Percentiles rank a stretch among this genome's conserved stretches.
These are phyloP conservation scores for Eupeodes latifasciatus DNA, from an alignment of 2,888 invertebrate species.

Conservation along the genomic window DNA sequence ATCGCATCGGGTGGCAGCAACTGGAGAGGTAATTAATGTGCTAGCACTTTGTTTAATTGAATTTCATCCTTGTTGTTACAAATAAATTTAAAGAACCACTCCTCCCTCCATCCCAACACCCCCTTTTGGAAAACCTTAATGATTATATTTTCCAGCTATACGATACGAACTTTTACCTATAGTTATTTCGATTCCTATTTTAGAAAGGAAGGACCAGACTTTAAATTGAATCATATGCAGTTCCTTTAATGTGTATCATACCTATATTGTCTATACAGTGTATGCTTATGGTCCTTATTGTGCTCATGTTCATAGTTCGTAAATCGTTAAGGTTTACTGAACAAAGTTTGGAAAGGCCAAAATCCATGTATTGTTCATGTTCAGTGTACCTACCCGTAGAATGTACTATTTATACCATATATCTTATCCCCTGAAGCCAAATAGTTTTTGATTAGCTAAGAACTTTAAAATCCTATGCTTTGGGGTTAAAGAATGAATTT, in stretches of 20 bases:
- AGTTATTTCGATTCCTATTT: too few species aligned
- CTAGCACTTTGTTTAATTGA: conserved; percentile 61
- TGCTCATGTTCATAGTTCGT: conserved; percentile 24
- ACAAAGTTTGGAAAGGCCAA: conserved; percentile 18
- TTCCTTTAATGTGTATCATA: neutral
- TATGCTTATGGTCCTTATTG: conserved; percentile 5
- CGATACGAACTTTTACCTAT: too few species aligned
- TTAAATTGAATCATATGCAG: conserved; percentile 53
- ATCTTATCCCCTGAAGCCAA: too few species aligned
- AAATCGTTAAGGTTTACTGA: conserved; percentile 25
- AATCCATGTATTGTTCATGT: conserved; percentile 2
- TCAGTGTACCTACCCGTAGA: too few species aligned
- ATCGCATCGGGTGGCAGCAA: conserved; percentile 70
- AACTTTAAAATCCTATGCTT: neutral
- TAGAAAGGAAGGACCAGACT: conserved; percentile 23
- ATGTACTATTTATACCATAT: too few species aligned
- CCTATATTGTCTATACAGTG: neutral
- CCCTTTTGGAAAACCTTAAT: neutral
- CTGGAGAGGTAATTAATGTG: conserved; percentile 74
- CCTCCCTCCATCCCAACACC: neutral
- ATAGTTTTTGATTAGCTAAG: neutral
- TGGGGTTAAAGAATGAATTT: neutral
- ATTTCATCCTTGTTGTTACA: conserved; percentile 45
- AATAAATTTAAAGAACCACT: neutral
- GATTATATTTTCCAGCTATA: conserved; percentile 17